Conservation (phyloP, 2,113 vertebrate genomes). For the Orycteropus afer region DNA sequence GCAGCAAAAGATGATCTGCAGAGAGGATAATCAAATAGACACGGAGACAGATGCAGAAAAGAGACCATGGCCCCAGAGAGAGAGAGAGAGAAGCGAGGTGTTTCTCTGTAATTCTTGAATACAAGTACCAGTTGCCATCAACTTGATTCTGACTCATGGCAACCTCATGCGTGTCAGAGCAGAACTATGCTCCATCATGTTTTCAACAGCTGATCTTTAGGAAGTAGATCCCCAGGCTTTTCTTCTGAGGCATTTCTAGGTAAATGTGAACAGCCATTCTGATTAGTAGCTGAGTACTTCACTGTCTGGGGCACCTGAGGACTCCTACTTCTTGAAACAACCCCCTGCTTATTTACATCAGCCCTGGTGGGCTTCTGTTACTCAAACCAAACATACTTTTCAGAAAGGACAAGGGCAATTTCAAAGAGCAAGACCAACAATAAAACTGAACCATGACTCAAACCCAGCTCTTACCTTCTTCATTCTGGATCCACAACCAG, state of each 20-base stretch:
- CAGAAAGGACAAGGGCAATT: not conserved
- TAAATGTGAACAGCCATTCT: not conserved
- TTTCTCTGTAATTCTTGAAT: not conserved
- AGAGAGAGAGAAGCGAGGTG: not conserved
- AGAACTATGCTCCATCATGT: not conserved
- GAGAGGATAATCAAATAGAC: not conserved
- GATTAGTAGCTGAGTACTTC: not conserved
- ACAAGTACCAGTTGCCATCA: not conserved
- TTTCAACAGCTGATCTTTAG: not conserved
- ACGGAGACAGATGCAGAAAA: not conserved
- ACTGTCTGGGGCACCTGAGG: not conserved
- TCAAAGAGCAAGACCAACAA: not conserved
- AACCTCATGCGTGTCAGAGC: not conserved
- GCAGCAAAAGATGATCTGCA: not conserved
- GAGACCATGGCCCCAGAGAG: not conserved
- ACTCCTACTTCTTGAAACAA: not conserved
- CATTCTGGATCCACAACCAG: not conserved
- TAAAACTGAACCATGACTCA: not conserved
- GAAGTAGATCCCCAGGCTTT: not conserved
- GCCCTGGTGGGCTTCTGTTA: not conserved
- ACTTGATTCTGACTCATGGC: not conserved
- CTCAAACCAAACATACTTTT: not conserved
- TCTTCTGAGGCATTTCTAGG: not conserved
- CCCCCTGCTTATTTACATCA: not conserved
- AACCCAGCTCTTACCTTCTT: not conserved